Evolutionary conservation across 2,797 vertebrate species (phyloP), one percentile per base, ranked within the genome.

Genomic region (Alfaro cultratus): DNA sequence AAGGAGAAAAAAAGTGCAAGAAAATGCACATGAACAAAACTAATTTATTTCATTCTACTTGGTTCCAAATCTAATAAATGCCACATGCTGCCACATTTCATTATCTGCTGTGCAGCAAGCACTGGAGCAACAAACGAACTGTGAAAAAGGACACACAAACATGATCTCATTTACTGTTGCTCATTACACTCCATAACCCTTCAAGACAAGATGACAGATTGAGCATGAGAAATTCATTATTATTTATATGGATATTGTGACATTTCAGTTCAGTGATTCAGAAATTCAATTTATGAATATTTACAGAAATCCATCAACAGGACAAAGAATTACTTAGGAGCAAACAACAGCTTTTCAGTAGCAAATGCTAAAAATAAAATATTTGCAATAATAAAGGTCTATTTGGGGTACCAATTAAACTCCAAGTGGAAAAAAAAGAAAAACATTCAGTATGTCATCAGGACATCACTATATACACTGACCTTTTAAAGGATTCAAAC

Each of bases 211-310:
- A 57, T 36, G 74, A 74, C 53, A 57, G 23, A n/a, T 34, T 21
- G 23, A 47, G 7, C 53, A n/a, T 12, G 6, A 71, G 57, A 10
- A 31, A 75, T 51, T 77, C 0, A 13, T 77, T 79, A 57, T 80
- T 43, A 73, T 73, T 75, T 23, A 55, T 29, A 71, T 36, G 68
- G 46, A 78, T 76, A 78, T 81, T 78, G 43, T 86, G 80, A 81
- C 70, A 86, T 84, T 83, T 88, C 47, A 76, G 18, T 45, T 80
- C 39, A 36, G 41, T 75, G 73, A 81, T 79, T 78, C 29, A 62
- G 74, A 81, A 80, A 86, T 80, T 83, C 67, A 62, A 73, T 76
- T 78, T 41, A 83, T 67, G 46, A 57, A 29, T 53, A 51, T 81
- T 76, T 68, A 68, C 62, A 77, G 67, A 76, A 53, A 71, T 70